Percentiles rank a stretch among this genome's conserved stretches.
These are phyloP conservation scores for Hippocampus comes DNA, from an alignment of 2,113 vertebrate genomes.

Conservation along the genomic window DNA sequence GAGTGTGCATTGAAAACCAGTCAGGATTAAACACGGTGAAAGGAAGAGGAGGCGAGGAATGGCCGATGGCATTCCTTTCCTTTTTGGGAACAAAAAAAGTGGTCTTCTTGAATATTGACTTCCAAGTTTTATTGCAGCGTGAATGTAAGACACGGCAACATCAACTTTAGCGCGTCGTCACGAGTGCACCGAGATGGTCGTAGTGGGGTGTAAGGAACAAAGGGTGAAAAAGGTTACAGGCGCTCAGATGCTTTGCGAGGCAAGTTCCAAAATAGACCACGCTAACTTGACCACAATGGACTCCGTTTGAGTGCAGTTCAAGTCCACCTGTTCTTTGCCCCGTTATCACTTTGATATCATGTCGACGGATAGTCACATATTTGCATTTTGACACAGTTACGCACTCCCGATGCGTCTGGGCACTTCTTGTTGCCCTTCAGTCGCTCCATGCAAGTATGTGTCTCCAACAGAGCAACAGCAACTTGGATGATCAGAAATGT, in stretches of 20 bases:
- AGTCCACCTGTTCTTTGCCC: slow-evolving; percentile 53
- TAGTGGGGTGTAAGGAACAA: slow-evolving; percentile 18
- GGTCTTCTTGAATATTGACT: neutral
- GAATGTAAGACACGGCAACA: neutral
- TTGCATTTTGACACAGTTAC: slow-evolving; percentile 11
- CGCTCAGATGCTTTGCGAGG: slow-evolving; percentile 55
- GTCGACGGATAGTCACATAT: slow-evolving; percentile 9
- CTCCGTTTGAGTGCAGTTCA: slow-evolving; percentile 26
- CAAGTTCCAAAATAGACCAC: slow-evolving; percentile 67
- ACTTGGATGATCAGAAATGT: neutral
- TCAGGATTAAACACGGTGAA: slow-evolving; percentile 19
- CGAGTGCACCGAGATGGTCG: neutral
- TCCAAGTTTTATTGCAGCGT: neutral
- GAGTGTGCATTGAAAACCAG: neutral
- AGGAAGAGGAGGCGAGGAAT: slow-evolving; percentile 3
- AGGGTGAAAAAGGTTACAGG: slow-evolving; percentile 47
- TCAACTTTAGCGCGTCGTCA: neutral
- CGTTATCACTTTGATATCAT: slow-evolving; percentile 33
- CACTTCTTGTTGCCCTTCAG: neutral
- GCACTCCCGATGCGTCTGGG: neutral
- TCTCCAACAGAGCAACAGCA: neutral
- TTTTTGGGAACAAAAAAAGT: slow-evolving; percentile 27
- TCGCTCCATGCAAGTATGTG: neutral
- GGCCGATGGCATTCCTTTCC: slow-evolving; percentile 49
- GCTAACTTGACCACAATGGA: slow-evolving; percentile 47